Evolutionary conservation across 1,140 invertebrate genomes (phyloP).

Genomic region (Chelonus insularis): DNA sequence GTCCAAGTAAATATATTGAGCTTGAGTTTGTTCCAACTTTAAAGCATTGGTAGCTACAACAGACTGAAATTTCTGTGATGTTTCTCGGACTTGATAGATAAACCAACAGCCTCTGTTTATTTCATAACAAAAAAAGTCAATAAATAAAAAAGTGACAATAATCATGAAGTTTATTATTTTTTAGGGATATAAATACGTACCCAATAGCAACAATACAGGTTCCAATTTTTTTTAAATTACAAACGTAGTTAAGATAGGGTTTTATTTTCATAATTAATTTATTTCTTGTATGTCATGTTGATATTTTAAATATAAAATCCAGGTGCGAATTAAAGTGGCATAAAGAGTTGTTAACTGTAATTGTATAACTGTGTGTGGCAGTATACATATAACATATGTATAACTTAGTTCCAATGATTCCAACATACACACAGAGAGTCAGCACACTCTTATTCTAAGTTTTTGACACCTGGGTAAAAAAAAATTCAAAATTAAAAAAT

Average conservation of each 20-base stretch:
- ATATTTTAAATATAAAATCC: no score
- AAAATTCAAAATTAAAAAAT: no score
- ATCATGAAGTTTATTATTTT: conserved; percentile 13
- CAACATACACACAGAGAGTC: no score
- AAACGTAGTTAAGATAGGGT: conserved; percentile 31
- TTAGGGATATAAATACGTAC: no score
- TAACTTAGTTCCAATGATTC: no score
- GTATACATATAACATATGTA: no score
- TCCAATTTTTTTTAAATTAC: conserved; percentile 48
- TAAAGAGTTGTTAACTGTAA: no score
- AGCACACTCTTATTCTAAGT: no score
- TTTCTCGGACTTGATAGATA: conserved; percentile 49
- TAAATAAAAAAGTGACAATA: conserved; percentile 15
- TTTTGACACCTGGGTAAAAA: no score
- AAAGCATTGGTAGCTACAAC: conserved; percentile 46
- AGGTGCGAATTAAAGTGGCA: no score
- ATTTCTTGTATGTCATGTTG: background rate
- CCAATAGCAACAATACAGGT: conserved; percentile 43
- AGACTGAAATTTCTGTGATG: conserved; percentile 44
- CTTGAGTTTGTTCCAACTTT: conserved; percentile 45
- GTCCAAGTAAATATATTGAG: conserved; percentile 58
- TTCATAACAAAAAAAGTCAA: conserved; percentile 11
- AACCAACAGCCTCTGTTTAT: conserved; percentile 49
- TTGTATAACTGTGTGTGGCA: no score
- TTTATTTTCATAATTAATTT: background rate